Conservation (phyloP, 2,888 invertebrate genomes). For the Herminia tarsipennalis region DNA sequence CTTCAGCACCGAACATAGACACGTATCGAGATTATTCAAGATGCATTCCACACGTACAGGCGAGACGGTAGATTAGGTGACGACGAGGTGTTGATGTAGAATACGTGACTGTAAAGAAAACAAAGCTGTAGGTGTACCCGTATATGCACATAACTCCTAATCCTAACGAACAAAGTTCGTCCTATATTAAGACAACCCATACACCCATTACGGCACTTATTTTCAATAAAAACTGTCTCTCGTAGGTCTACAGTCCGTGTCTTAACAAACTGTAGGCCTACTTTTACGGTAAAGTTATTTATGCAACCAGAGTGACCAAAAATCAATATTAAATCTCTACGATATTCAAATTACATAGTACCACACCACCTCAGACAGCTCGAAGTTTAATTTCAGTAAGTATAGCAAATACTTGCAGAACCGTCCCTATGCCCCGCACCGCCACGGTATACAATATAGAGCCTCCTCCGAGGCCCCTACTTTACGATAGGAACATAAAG, state of each 20-base stretch:
- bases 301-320: too few species aligned
- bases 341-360: background rate
- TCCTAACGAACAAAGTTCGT: too few species aligned
- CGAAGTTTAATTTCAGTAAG: background rate
- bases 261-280: too few species aligned
- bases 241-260: too few species aligned
- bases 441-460: background rate
- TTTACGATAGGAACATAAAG: conserved; percentile 7
- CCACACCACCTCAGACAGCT: background rate
- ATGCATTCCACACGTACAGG: background rate
- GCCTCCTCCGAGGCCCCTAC: background rate
- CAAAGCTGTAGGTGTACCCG: background rate
- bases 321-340: too few species aligned
- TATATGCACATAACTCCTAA: too few species aligned
- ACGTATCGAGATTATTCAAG: conserved; percentile 1
- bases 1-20: background rate
- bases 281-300: background rate
- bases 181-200: too few species aligned
- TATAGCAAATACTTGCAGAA: conserved; percentile 1
- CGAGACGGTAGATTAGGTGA: background rate
- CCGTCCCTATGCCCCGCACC: background rate
- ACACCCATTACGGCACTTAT: too few species aligned
- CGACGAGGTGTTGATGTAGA: background rate
- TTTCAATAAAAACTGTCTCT: too few species aligned
- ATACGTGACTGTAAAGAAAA: conserved; percentile 4